Percentiles rank a stretch among this genome's conserved stretches.
phyloP scores from a whole-genome alignment of 2,113 vertebrate species.

The Malurus elegans region DNA sequence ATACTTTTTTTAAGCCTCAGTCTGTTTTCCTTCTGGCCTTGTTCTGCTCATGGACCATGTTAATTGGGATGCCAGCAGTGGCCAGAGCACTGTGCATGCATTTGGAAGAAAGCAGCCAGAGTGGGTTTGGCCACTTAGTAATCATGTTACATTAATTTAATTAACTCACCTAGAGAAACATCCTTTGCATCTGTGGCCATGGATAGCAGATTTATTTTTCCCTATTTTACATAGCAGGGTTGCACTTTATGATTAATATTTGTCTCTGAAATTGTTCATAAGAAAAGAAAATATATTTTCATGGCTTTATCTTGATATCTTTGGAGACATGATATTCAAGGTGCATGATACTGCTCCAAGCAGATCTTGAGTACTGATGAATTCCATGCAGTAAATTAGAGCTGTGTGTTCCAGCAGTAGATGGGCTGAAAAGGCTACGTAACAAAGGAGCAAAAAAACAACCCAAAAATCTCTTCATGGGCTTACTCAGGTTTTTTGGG shows the following conservation, averaged over 20 bases:
- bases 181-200: neutral
- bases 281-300: neutral
- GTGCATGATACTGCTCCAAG: neutral
- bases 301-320: neutral
- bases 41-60: neutral
- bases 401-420: neutral
- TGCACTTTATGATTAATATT: neutral
- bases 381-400: neutral
- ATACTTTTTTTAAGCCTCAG: neutral
- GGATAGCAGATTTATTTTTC: neutral
- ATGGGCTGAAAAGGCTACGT: neutral
- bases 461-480: rapidly evolving
- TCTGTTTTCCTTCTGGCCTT: neutral
- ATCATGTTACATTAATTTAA: neutral
- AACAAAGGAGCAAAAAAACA: neutral
- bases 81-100: neutral
- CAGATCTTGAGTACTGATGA: neutral
- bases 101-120: neutral
- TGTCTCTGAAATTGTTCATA: neutral
- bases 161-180: neutral
- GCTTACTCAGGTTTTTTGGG: neutral
- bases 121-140: neutral
- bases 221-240: neutral
- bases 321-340: neutral
- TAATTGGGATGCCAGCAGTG: neutral